A percentile compares a stretch with the other conserved stretches of the same genome.
These are phyloP conservation scores for Eurois occulta DNA, from an alignment of 2,888 invertebrate species.

Conservation along the genomic window DNA sequence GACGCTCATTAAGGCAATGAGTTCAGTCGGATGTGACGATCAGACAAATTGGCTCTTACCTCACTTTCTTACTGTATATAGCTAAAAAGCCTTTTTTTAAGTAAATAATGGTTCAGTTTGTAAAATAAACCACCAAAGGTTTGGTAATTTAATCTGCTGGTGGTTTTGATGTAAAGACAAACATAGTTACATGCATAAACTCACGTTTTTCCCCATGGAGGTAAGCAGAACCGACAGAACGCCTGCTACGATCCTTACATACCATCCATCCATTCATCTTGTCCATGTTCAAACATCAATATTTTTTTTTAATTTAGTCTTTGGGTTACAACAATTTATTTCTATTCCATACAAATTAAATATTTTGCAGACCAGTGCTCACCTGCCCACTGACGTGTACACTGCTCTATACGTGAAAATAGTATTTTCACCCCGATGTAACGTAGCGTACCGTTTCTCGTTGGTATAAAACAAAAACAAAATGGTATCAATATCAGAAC, in stretches of 20 bases:
- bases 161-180: not conserved
- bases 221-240: not conserved
- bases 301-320: too few relatives aligned
- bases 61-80: constrained; percentile 52
- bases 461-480: not conserved
- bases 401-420: constrained; percentile 3
- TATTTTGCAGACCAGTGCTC: not conserved
- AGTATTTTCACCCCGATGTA: not conserved
- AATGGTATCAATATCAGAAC: constrained; percentile 9
- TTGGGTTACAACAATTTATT: not conserved
- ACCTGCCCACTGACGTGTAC: not conserved
- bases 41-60: constrained; percentile 61
- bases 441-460: not conserved
- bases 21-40: constrained; percentile 63
- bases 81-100: not conserved
- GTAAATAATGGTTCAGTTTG: constrained; percentile 16
- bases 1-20: constrained; percentile 66
- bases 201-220: not conserved
- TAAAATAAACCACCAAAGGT: too few relatives aligned
- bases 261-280: not conserved
- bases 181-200: too few relatives aligned
- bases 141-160: not conserved
- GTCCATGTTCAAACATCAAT: not conserved
- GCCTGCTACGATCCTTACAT: not conserved
- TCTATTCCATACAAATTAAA: not conserved